A percentile compares a stretch with the other conserved stretches of the same genome.
Evolutionary conservation across 1,140 invertebrate species (phyloP).

Genomic region (Meloidogyne floridensis): DNA sequence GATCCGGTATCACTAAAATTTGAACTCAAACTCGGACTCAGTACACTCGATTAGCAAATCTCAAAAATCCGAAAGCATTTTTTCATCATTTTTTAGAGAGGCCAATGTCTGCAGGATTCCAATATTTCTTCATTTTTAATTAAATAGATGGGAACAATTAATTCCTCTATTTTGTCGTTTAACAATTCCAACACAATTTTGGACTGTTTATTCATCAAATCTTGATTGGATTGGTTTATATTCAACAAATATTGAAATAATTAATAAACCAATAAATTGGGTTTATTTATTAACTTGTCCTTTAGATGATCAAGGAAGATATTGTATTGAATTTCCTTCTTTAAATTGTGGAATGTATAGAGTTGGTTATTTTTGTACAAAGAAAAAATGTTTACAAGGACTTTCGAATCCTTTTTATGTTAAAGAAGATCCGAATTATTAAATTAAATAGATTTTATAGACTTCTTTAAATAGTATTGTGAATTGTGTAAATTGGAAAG

Average conservation of each 20-base stretch:
- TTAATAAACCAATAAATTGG: conserved; percentile 32
- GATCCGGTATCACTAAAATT: too few species aligned
- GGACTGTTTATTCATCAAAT: conserved; percentile 26
- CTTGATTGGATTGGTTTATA: conserved; percentile 37
- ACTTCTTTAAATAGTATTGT: too few species aligned
- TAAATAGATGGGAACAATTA: conserved; percentile 21
- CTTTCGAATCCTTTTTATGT: conserved; percentile 39
- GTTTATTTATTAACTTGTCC: conserved; percentile 39
- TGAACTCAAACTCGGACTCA: too few species aligned
- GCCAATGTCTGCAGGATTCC: too few species aligned
- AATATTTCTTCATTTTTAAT: neutral
- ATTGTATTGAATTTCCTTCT: conserved; percentile 35
- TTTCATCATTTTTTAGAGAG: too few species aligned
- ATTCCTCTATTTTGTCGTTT: conserved; percentile 42
- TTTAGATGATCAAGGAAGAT: conserved; percentile 30
- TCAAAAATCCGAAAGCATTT: too few species aligned
- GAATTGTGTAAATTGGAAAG: too few species aligned
- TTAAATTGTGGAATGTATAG: conserved; percentile 27
- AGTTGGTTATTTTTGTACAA: conserved; percentile 38
- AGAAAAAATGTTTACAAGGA: conserved; percentile 39
- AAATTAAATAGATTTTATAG: neutral
- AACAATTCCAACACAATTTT: conserved; percentile 16
- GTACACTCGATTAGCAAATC: too few species aligned
- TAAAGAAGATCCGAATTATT: conserved; percentile 12
- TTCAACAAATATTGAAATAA: conserved; percentile 17